Percentiles rank a stretch among this genome's conserved stretches.
These are phyloP conservation scores for Pseudopleuronectes americanus DNA, from an alignment of 2,797 vertebrate species.

Conservation along the genomic window DNA sequence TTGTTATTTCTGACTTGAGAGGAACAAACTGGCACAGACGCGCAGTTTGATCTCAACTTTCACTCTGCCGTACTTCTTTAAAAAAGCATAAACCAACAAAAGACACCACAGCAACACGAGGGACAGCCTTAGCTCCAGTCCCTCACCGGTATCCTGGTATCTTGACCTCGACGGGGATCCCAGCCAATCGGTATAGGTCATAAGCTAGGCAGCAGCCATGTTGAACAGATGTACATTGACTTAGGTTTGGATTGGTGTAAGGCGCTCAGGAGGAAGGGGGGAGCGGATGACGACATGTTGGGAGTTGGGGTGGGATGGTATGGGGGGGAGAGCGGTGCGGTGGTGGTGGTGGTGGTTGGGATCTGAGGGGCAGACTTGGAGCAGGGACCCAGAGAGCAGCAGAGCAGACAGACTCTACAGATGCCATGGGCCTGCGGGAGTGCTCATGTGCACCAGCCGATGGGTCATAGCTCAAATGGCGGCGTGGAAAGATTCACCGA, in stretches of 20 bases:
- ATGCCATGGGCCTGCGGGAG: conserved; percentile 61
- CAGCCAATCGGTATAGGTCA: conserved; percentile 61
- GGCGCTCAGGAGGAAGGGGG: conserved; percentile 50
- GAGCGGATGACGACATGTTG: conserved; percentile 57
- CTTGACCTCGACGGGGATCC: conserved; percentile 50
- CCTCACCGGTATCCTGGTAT: conserved; percentile 10
- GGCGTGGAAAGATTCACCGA: conserved; percentile 61
- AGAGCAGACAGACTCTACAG: conserved; percentile 69
- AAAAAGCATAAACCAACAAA: conserved; percentile 1
- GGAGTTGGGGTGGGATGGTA: conserved; percentile 51
- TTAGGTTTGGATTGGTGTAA: conserved; percentile 73
- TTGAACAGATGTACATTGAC: conserved; percentile 81
- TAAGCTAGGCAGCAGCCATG: conserved; percentile 67
- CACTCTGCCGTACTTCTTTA: background rate
- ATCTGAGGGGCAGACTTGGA: conserved; percentile 50
- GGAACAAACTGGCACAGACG: background rate
- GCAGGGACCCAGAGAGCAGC: conserved; percentile 45
- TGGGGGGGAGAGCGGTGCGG: conserved; percentile 4
- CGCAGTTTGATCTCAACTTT: background rate
- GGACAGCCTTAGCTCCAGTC: conserved; percentile 12
- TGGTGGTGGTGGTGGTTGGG: conserved; percentile 26
- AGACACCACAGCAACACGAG: conserved; percentile 8
- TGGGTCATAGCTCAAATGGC: conserved; percentile 61
- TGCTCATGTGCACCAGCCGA: conserved; percentile 47
- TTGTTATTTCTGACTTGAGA: background rate